phyloP scores from a whole-genome alignment of 92 coral and sea anemone genomes.

The Phymanthus crucifer region DNA sequence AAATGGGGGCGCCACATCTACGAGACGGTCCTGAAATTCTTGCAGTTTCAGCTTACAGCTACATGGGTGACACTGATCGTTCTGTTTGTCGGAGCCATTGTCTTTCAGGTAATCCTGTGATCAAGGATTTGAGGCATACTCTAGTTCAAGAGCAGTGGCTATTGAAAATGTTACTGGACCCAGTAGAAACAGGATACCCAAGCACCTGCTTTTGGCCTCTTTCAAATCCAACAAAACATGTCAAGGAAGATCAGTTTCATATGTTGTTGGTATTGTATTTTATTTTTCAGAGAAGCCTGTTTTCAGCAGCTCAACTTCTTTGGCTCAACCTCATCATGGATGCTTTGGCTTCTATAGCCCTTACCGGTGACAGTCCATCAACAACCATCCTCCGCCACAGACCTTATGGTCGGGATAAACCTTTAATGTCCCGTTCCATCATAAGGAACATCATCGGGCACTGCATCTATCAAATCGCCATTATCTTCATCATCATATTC shows the following conservation, averaged over 20 bases:
- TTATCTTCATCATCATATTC: conserved; percentile 68
- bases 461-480: conserved; percentile 63
- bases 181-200: no score
- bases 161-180: no score
- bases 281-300: conserved; percentile 68
- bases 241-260: no score
- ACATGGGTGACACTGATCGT: conserved; percentile 86
- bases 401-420: conserved; percentile 82
- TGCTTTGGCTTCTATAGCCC: conserved; percentile 70
- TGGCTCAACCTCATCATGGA: conserved; percentile 91
- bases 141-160: no score
- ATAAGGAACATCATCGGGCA: conserved; percentile 76
- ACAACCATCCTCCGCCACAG: conserved; percentile 62
- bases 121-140: neutral
- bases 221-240: no score
- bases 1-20: conserved; percentile 86
- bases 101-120: conserved; percentile 41
- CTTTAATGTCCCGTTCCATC: conserved; percentile 67
- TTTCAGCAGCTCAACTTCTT: conserved; percentile 82
- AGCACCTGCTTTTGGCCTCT: no score
- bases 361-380: conserved; percentile 75
- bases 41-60: conserved; percentile 84
- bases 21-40: conserved; percentile 80
- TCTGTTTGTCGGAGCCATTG: conserved; percentile 66
- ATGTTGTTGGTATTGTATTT: no score